Base-by-base conservation (phyloP, 2,113 vertebrate species). In the Miniopterus natalensis region DNA sequence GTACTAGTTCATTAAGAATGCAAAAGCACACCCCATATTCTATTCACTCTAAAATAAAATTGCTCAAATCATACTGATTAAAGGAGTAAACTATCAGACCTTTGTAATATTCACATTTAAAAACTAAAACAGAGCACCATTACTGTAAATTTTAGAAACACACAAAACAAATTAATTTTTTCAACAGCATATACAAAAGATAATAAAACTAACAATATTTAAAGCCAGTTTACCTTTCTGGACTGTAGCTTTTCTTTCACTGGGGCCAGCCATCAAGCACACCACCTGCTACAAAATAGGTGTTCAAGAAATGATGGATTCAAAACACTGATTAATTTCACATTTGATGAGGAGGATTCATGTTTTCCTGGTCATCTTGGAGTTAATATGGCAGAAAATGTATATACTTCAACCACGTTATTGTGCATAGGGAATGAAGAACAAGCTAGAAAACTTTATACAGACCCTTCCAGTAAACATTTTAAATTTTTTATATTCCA, bases 281-380 rank as follows among this genome's bases (percentile, higher is more conserved):
- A 77, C 5, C 4, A 63, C 6, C 63, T 47, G 6, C 21, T 23
- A 81, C 13, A 84, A 1, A 85, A 20, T 20, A 47, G 36, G 4
- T 77, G 40, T 88, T 95, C 31, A 92, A 92, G 65, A 96, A 93
- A 84, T 5, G 9, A 8, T 77, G 8, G 94, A 73, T 66, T 96
- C n/a, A 81, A 90, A 80, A 90, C 9, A 92, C 2, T 92, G n/a
- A 71, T 84, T 88, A 61, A 85, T 73, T 92, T 90, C 29, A 36
- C 68, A 93, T 53, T 92, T 88, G 51, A 85, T 49, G 21, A 80
- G 1, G 5, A 81, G 29, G 71, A 86, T n/a, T 36, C 49, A 68
- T 40, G 42, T 85, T 75, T 94, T 95, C 45, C 87, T 85, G 65
- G 65, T 86, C 74, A 89, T 66, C 25, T n/a, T 93, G 23, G 29